phyloP scores from a whole-genome alignment of 2,888 invertebrate genomes.

The Petrolisthes manimaculis region DNA sequence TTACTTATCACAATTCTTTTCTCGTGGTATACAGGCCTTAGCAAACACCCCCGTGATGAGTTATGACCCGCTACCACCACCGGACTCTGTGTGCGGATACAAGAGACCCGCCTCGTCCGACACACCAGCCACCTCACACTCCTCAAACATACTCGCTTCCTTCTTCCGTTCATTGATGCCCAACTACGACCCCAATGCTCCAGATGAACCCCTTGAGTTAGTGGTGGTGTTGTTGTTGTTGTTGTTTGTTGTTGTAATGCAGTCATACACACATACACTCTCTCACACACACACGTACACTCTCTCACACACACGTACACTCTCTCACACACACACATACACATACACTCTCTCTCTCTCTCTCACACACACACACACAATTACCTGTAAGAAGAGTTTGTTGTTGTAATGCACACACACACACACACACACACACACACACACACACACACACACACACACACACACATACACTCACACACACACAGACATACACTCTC shows the following conservation, averaged over 20 bases:
- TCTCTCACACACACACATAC: no score
- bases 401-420: no score
- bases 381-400: no score
- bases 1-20: no score
- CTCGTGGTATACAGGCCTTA: slow-evolving; percentile 62
- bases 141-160: slow-evolving; percentile 71
- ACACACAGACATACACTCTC: no score
- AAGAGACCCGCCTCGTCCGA: slow-evolving; percentile 70
- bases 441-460: not conserved
- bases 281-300: no score
- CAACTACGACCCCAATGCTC: slow-evolving; percentile 75
- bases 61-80: slow-evolving; percentile 82
- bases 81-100: slow-evolving; percentile 81
- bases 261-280: no score
- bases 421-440: not conserved
- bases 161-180: slow-evolving; percentile 82
- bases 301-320: no score
- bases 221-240: not conserved
- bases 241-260: no score
- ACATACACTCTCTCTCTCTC: no score
- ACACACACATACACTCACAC: no score
- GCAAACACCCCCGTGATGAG: slow-evolving; percentile 64
- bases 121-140: slow-evolving; percentile 67
- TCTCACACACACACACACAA: no score
- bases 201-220: slow-evolving; percentile 47